Conservation (phyloP, 1,140 invertebrate genomes). For the Zophobas morio region DNA sequence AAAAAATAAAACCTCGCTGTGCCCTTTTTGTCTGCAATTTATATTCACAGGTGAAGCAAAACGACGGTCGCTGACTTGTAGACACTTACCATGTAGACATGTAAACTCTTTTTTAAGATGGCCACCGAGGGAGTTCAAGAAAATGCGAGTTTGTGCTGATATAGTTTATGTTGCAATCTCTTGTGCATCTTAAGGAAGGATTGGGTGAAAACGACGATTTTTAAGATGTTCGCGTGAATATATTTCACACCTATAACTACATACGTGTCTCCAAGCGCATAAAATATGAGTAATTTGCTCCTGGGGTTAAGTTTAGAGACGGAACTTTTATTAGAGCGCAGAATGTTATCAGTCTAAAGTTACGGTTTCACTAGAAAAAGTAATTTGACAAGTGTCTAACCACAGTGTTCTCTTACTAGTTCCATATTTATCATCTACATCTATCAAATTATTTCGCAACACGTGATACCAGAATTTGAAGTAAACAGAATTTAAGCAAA, state of each 20-base stretch:
- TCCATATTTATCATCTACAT: too few relatives aligned
- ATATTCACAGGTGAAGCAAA: constrained; percentile 33
- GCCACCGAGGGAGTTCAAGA: constrained; percentile 28
- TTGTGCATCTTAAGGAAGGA: constrained; percentile 18
- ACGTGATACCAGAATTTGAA: too few relatives aligned
- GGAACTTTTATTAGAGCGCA: too few relatives aligned
- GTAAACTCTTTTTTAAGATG: constrained; percentile 33
- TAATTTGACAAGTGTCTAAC: too few relatives aligned
- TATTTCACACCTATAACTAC: not conserved
- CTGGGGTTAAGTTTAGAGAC: too few relatives aligned
- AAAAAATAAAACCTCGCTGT: constrained; percentile 27
- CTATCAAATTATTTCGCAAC: too few relatives aligned
- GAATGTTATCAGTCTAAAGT: too few relatives aligned
- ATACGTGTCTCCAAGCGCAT: not conserved
- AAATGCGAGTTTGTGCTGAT: constrained; percentile 27
- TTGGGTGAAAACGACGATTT: not conserved
- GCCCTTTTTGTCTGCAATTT: constrained; percentile 22
- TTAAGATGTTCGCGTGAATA: not conserved
- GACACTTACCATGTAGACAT: constrained; percentile 32
- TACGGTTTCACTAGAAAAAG: too few relatives aligned
- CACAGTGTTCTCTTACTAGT: too few relatives aligned
- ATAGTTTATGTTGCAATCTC: constrained; percentile 35
- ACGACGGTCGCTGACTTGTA: constrained; percentile 29
- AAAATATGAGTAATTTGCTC: not conserved
- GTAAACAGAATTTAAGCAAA: too few relatives aligned